Base-by-base conservation (phyloP, 2,797 vertebrate species). In the Coregonus ussuriensis region DNA sequence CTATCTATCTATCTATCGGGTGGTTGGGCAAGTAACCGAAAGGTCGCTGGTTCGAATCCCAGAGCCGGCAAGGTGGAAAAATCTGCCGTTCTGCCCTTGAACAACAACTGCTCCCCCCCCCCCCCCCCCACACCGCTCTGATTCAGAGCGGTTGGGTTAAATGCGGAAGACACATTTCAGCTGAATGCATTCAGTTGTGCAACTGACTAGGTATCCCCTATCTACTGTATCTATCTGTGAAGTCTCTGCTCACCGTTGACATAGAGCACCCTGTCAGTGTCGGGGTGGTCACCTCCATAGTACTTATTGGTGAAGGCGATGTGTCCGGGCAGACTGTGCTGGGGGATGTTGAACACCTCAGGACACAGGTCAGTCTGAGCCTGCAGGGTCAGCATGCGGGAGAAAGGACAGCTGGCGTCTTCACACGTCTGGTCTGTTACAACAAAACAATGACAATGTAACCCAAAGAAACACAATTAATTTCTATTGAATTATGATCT, bases 241-340 rank as follows among this genome's bases (percentile, higher is more conserved):
- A 9, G 59, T 63, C 31, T 18, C 25, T 4, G 35, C 88, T 75
- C 82, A 97, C 96, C 96, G 0, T 97, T 97, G 29, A 97, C 87
- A 2, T 96, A 97, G 13, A 97, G 93, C 25, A 97, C 89, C 4
- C 86, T 92, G 76, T 84, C 91, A n/a, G 93, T 93, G 56, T 77
- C 76, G 0, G 93, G 92, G 1, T 76, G 84, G 80, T 91, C 88
- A 3, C 90, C 94, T 52, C 95, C 95, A 0, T 96, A 97, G 84
- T 93, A 96, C 53, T 89, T 74, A 77, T 97, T 97, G 0, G 96
- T 96, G 82, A 93, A 96, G 53, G 88, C 62, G 5, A 96, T 84
- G 1, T 84, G 92, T 33, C 77, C 70, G 0, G 77, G 84, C 77
- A 96, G 83, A 0, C 87, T 88, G 75, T 86, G 74, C 59, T 83